These are phyloP conservation scores for Sinohyriopsis cumingii DNA, from an alignment of 2,888 invertebrate genomes.

Conservation along the genomic window DNA sequence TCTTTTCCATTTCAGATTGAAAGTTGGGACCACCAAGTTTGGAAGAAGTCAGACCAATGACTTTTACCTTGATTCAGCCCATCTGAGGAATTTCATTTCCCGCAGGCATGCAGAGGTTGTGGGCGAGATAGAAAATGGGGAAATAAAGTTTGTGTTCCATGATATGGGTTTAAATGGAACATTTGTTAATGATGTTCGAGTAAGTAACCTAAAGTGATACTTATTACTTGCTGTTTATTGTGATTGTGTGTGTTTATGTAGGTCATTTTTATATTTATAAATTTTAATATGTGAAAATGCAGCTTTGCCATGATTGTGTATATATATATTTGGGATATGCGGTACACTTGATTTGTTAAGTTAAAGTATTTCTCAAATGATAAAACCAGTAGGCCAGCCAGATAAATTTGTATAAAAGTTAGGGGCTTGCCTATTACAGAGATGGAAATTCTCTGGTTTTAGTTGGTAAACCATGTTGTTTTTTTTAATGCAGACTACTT, in stretches of 20 bases:
- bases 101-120: conserved; percentile 70
- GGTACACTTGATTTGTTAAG: no score
- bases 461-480: no score
- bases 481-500: no score
- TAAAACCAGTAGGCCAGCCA: no score
- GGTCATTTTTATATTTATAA: no score
- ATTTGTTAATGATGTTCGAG: conserved; percentile 72
- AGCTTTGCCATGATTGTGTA: no score
- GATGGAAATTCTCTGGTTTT: no score
- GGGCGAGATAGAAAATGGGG: conserved; percentile 57
- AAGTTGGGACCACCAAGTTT: conserved; percentile 52
- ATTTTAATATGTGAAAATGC: no score
- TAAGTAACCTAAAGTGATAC: conserved; percentile 32
- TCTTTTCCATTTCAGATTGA: conserved; percentile 42
- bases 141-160: conserved; percentile 60
- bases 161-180: conserved; percentile 73
- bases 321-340: no score
- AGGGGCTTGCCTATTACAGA: no score
- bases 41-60: conserved; percentile 61
- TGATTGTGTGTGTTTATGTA: not conserved
- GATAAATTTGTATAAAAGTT: no score
- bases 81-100: conserved; percentile 71
- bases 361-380: no score
- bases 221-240: not conserved
- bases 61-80: conserved; percentile 66